Conservation (phyloP, 2,888 invertebrate species). For the Eulithis prunata region DNA sequence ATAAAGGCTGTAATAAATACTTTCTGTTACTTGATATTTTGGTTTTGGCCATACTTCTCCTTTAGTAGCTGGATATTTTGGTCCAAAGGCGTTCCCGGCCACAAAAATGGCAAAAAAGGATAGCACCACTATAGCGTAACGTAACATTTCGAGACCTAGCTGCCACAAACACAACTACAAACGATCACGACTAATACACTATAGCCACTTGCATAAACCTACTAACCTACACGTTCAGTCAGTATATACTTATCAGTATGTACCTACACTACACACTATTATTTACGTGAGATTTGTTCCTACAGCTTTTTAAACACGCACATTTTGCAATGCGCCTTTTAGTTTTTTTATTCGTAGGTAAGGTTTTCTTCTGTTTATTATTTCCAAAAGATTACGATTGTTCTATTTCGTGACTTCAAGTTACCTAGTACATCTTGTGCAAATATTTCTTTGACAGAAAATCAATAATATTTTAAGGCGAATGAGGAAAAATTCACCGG, state of each 20-base stretch:
- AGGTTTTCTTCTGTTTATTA: no score
- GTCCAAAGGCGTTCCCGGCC: conserved; percentile 54
- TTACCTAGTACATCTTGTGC: no score
- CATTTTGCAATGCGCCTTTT: no score
- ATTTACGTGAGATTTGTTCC: no score
- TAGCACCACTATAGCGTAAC: conserved; percentile 41
- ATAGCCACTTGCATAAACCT: not conserved
- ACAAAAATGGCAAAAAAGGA: conserved; percentile 42
- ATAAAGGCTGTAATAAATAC: conserved; percentile 73
- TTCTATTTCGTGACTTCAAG: no score
- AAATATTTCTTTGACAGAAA: conserved; percentile 14
- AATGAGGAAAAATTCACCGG: conserved; percentile 4
- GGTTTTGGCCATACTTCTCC: conserved; percentile 90
- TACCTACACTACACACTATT: not conserved
- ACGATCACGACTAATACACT: not conserved
- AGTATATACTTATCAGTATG: not conserved
- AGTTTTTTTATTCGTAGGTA: no score
- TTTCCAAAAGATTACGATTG: no score
- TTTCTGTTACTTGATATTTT: conserved; percentile 72
- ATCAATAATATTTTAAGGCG: conserved; percentile 8
- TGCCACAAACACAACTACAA: conserved; percentile 23
- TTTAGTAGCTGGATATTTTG: conserved; percentile 51
- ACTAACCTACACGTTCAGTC: not conserved
- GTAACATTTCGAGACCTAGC: conserved; percentile 49
- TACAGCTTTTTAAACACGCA: no score